Base-by-base conservation (phyloP, 2,113 vertebrate genomes). In the Thamnaconus septentrionalis region DNA sequence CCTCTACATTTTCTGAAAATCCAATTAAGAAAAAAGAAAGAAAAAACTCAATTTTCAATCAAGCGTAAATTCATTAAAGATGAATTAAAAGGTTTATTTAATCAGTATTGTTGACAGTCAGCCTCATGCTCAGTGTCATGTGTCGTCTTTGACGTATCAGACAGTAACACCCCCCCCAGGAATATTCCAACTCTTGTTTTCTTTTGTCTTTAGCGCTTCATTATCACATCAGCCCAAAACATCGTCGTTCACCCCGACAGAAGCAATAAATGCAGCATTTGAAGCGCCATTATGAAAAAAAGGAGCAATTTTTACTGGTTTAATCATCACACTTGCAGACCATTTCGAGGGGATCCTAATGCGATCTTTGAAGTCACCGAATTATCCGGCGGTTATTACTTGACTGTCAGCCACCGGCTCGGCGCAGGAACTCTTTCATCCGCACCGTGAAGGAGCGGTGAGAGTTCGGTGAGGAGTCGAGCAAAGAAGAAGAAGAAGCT, bases 311-410 rank as follows among this genome's bases (percentile, higher is more conserved):
- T 31, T 69, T 47, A 66, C 6, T 45, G 6, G 66, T 81, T 63
- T 66, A 69, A 75, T 71, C 62, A 71, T 65, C 12, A 59, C 50
- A 68, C 58, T 62, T 73, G 51, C 42, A 53, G 7, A 8, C 46
- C 7, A 67, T 9, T 71, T 45, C 8, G 55, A 12, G 60, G 47
- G 41, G 44, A 56, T 59, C 68, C 63, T 53, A 61, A 61, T 51
- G 49, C 62, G 50, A 31, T 31, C 64, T 70, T 59, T 64, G 59
- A 79, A 81, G 67, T 72, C 45, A 50, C 7, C 51, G 53, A 75
- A 80, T 81, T 41, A 53, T 55, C 59, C 68, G 58, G 8, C 0
- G 50, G 18, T 62, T 41, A 67, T 48, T 61, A 59, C 5, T 47
- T 60, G 39, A 64, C 50, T 64, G 56, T 43, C 39, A 40, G 45